A percentile compares a stretch with the other conserved stretches of the same genome.
Evolutionary conservation across 2,888 invertebrate genomes (phyloP).

Genomic region (Craniophora ligustri): DNA sequence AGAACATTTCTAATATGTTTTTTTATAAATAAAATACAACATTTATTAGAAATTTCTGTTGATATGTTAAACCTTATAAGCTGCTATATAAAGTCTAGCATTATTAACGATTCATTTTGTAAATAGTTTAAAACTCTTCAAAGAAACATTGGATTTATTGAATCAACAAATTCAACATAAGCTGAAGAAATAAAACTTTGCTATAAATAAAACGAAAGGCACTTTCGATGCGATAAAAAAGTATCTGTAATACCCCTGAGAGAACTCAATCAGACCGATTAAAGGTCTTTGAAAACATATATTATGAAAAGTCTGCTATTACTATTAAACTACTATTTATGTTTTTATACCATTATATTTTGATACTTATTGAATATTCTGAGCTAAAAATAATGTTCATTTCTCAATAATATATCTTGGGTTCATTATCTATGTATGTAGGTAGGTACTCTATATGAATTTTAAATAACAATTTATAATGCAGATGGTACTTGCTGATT

Average conservation of each 20-base stretch:
- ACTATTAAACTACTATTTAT: constrained; percentile 41
- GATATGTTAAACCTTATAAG: background rate
- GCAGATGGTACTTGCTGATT: no score
- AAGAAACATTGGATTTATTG: constrained; percentile 16
- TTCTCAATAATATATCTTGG: no score
- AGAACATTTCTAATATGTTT: no score
- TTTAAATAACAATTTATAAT: no score
- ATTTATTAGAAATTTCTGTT: background rate
- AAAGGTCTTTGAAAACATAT: constrained; percentile 67
- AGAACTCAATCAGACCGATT: constrained; percentile 74
- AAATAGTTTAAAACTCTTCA: constrained; percentile 1
- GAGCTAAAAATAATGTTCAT: no score
- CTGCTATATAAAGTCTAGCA: constrained; percentile 1
- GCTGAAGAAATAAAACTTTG: constrained; percentile 45
- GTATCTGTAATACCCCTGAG: constrained; percentile 15
- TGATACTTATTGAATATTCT: no score
- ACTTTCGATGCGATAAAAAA: constrained; percentile 33
- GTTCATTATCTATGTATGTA: no score
- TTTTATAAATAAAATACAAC: no score
- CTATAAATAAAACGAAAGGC: constrained; percentile 55
- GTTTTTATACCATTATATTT: no score
- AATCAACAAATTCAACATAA: constrained; percentile 26
- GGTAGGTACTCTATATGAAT: no score
- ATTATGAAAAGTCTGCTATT: constrained; percentile 55
- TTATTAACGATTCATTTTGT: background rate